Evolutionary conservation across 2,888 invertebrate genomes (phyloP).

Genomic region (Coelogynopora nodosa): DNA sequence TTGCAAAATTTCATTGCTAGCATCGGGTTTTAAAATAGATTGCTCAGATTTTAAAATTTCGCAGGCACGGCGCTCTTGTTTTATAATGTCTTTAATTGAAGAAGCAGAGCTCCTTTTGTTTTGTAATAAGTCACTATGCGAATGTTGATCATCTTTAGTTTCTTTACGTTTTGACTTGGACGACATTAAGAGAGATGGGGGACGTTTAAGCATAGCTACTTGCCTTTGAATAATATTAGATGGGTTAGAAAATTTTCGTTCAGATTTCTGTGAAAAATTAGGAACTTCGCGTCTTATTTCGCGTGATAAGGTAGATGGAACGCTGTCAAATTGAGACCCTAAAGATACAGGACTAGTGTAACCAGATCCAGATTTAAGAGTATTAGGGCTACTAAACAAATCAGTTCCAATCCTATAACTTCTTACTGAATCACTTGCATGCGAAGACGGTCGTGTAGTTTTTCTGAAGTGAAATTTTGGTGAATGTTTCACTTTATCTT

Average conservation of each 20-base stretch:
- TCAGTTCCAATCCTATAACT: background rate
- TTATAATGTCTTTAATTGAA: background rate
- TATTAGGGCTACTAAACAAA: background rate
- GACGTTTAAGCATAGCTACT: background rate
- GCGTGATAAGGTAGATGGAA: background rate
- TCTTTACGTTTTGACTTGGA: background rate
- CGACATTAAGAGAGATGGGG: background rate
- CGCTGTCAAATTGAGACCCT: background rate
- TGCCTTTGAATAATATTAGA: background rate
- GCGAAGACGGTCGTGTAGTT: background rate
- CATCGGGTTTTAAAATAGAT: no score
- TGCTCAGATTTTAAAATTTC: background rate
- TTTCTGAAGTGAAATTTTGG: background rate
- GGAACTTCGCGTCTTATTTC: no score
- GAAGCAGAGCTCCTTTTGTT: background rate
- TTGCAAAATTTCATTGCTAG: background rate
- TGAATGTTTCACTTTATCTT: background rate
- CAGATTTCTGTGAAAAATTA: no score
- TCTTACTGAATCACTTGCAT: background rate
- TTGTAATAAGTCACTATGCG: background rate
- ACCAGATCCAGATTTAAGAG: background rate
- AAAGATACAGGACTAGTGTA: background rate
- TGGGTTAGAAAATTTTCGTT: no score
- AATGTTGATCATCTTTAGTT: background rate
- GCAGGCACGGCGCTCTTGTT: background rate